Conservation (phyloP, 2,797 vertebrate genomes). For the Arctocebus calabarensis region DNA sequence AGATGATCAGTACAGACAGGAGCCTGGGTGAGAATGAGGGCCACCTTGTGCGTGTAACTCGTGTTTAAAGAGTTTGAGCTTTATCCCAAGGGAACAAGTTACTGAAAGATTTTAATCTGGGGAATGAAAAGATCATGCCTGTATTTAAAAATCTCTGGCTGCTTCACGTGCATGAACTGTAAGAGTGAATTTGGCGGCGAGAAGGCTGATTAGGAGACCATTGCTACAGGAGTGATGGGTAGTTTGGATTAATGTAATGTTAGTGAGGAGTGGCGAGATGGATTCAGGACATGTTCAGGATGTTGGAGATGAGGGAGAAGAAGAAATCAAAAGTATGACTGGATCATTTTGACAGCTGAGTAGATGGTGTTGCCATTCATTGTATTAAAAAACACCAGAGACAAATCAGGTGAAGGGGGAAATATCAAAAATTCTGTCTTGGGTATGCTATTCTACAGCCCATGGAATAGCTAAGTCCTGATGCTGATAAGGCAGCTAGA, state of each 20-base stretch:
- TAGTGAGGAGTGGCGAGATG: not conserved
- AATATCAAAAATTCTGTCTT: conserved; percentile 29
- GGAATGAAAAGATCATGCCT: conserved; percentile 52
- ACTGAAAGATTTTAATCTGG: conserved; percentile 38
- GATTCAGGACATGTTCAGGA: not conserved
- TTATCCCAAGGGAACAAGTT: conserved; percentile 27
- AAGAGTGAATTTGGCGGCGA: conserved; percentile 15
- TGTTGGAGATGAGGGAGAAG: conserved; percentile 19
- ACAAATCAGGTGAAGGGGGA: not conserved
- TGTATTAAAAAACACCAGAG: not conserved
- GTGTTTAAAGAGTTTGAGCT: conserved; percentile 20
- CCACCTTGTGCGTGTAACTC: not conserved
- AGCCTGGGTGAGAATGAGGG: not conserved
- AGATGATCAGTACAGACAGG: not conserved
- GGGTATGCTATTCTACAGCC: not conserved
- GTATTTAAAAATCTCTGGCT: conserved; percentile 59
- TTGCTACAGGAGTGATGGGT: conserved; percentile 44
- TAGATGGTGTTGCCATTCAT: not conserved
- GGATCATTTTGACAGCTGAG: conserved; percentile 36
- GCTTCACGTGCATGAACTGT: conserved; percentile 1
- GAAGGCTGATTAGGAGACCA: conserved; percentile 16
- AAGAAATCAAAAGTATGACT: conserved; percentile 44
- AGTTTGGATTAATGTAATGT: conserved; percentile 46
- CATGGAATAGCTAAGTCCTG: not conserved
- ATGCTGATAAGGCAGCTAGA: not conserved